Base-by-base conservation (phyloP, 1,140 invertebrate genomes). In the Artemia franciscana region DNA sequence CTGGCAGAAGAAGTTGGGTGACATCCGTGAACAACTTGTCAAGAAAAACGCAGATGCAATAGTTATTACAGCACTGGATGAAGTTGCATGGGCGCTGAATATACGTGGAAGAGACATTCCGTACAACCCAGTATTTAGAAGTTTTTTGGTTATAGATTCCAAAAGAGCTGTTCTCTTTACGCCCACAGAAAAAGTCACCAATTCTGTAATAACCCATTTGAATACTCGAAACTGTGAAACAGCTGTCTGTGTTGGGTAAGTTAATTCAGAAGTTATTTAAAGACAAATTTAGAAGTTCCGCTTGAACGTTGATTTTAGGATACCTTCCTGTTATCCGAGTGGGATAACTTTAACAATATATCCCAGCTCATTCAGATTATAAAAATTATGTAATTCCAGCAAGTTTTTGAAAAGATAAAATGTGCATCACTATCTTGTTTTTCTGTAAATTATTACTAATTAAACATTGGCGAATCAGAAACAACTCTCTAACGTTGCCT, bases 21-120 rank as follows among this genome's bases (percentile, higher is more conserved):
- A 79, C 30, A 74, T 90, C 2, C 73, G 88, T 5, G 70, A 76
- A 24, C 78, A 84, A 66, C 76, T 94, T 68, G 75, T 77, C 24
- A 71, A 78, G 0, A 70, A 79, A 26, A 78, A 77, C 3, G 84
- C 81, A 2, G 83, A 88, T 67, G 82, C 85, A 0, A 79, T 93
- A 71, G 77, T 95, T 5, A 76, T 95, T 1, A 91, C 90, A 0
- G 84, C 88, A 2, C 71, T 95, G 26, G 91, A 94, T 68, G 91
- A 95, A 73, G 85, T 92, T n/a, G 88, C 91, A 2, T 95, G 92
- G 87, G 72, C 97, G 4, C 78, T 98, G 18, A 98, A 98, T 71
- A 81, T 98, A 18, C 78, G 95, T 5, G 92, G 91, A 4, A 78
- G 80, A 59, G 94, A 98, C 73, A 79, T 94, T 64, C 85, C 86